Conservation (phyloP, 2,888 invertebrate species). For the Cacoxenus indagator region DNA sequence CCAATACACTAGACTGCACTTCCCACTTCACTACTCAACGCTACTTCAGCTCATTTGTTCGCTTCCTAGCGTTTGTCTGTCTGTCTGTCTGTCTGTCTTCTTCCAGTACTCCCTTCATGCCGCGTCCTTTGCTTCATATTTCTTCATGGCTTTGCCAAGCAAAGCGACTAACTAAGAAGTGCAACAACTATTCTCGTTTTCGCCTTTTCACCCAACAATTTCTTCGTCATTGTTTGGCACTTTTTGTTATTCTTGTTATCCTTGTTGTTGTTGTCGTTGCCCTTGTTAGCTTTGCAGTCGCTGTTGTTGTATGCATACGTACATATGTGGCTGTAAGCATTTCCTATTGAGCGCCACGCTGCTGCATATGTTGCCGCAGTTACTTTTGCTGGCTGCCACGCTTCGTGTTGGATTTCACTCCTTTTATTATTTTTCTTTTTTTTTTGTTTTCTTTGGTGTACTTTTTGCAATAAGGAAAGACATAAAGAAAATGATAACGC, state of each 20-base stretch:
- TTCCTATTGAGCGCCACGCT: neutral
- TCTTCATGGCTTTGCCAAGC: neutral
- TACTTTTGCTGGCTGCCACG: neutral
- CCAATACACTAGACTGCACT: neutral
- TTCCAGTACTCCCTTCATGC: neutral
- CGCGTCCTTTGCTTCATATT: neutral
- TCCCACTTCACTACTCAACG: neutral
- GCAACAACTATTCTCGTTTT: conserved; percentile 2
- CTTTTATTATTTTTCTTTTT: neutral
- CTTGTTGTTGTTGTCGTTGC: neutral
- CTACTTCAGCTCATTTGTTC: neutral
- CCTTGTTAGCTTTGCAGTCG: neutral
- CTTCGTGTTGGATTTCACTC: neutral
- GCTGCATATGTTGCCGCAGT: neutral
- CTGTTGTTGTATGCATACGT: neutral
- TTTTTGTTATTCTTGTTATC: neutral
- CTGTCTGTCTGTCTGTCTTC: neutral
- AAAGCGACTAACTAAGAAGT: conserved; percentile 8
- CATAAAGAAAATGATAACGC: conserved; percentile 54
- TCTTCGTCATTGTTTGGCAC: conserved; percentile 7
- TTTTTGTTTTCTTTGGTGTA: neutral
- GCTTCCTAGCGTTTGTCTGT: too few relatives aligned
- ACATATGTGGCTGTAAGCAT: neutral
- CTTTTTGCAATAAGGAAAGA: conserved; percentile 49
- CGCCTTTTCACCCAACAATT: neutral